Percentiles rank a stretch among this genome's conserved stretches.
Conservation (phyloP, 2,797 vertebrate genomes). For the Argya squamiceps region DNA sequence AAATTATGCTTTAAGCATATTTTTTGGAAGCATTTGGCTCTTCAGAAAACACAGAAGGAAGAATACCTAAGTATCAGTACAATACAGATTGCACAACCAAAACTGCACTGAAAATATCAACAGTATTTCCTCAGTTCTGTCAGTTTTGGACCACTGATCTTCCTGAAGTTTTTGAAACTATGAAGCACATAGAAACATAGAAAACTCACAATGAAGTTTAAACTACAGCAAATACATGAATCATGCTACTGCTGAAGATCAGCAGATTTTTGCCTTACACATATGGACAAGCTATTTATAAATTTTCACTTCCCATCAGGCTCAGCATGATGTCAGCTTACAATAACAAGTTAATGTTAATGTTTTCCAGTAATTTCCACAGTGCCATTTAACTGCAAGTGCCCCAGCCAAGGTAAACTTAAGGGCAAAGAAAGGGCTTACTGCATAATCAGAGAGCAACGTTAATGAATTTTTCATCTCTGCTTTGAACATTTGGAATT, state of each 20-base stretch:
- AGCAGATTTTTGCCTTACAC: slow-evolving; percentile 69
- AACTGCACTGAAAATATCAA: background rate
- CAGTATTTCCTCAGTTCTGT: background rate
- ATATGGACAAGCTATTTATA: slow-evolving; percentile 78
- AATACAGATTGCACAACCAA: background rate
- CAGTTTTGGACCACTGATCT: background rate
- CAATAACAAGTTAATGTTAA: slow-evolving; percentile 81
- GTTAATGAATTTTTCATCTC: slow-evolving; percentile 69
- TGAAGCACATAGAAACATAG: background rate
- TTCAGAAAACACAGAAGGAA: background rate
- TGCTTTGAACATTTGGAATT: slow-evolving; percentile 63
- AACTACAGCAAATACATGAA: slow-evolving; percentile 55
- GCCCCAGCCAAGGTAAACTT: slow-evolving; percentile 76
- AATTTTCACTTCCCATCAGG: slow-evolving; percentile 73
- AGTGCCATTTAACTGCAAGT: slow-evolving; percentile 74
- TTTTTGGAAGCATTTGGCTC: background rate
- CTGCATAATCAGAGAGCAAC: slow-evolving; percentile 68
- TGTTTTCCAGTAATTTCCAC: slow-evolving; percentile 82
- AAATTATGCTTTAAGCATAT: background rate
- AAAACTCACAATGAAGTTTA: background rate
- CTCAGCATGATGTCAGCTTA: slow-evolving; percentile 76
- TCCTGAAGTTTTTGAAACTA: slow-evolving; percentile 5
- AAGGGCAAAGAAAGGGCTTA: slow-evolving; percentile 70
- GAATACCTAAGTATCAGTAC: background rate
- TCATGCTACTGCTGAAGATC: slow-evolving; percentile 55